Percentiles rank a stretch among this genome's conserved stretches.
phyloP scores from a whole-genome alignment of 2,797 vertebrate species.

The Tiaroga cobitis region DNA sequence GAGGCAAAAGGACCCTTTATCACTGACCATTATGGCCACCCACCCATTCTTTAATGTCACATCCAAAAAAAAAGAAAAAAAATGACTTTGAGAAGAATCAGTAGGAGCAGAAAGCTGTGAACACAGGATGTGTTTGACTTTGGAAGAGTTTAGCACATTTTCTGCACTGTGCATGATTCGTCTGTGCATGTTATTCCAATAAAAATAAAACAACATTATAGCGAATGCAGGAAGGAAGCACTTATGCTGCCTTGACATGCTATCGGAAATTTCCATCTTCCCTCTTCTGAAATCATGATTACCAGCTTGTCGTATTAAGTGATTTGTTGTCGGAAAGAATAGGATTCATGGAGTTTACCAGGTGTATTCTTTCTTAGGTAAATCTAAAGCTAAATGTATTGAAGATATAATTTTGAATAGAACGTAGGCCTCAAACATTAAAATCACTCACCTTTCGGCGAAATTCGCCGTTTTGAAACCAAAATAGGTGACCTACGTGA shows the following conservation, averaged over 20 bases:
- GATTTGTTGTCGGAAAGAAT: neutral
- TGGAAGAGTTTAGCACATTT: neutral
- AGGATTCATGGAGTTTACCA: neutral
- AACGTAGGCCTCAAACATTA: too few species aligned
- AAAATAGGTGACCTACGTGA: too few species aligned
- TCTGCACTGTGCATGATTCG: neutral
- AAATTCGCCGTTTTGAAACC: too few species aligned
- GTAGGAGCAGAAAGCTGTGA: neutral
- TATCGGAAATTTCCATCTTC: neutral
- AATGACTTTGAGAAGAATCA: conserved; percentile 36
- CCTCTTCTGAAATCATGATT: neutral
- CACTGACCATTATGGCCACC: conserved; percentile 68
- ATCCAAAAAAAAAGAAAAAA: conserved; percentile 25
- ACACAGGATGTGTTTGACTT: neutral
- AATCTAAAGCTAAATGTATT: neutral
- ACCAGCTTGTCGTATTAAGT: neutral
- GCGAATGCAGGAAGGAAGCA: neutral
- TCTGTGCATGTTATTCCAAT: neutral
- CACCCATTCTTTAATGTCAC: conserved; percentile 70
- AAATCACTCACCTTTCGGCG: too few species aligned
- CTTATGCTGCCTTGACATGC: neutral
- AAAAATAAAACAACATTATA: too few species aligned
- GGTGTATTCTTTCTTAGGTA: neutral
- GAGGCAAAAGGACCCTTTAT: conserved; percentile 66
- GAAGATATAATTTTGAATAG: neutral